These are phyloP conservation scores for Trogon melanurus DNA, from an alignment of 2,113 vertebrate genomes.

Conservation along the genomic window DNA sequence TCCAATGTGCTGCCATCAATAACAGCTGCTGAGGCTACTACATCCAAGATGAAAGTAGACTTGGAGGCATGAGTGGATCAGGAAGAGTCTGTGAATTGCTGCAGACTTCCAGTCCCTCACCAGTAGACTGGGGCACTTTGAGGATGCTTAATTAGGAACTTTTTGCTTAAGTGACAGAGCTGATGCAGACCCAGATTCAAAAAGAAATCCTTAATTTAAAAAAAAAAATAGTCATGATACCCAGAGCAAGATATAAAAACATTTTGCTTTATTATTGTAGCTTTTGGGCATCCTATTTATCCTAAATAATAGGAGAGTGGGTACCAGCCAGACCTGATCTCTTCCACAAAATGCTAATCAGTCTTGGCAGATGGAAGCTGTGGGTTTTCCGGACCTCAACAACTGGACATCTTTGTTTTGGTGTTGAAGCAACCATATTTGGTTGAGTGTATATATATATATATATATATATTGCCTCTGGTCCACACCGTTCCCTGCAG, in stretches of 20 bases:
- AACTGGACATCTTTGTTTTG: background rate
- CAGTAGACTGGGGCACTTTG: background rate
- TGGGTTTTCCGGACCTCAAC: background rate
- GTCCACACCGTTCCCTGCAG: background rate
- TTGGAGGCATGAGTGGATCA: background rate
- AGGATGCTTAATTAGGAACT: background rate
- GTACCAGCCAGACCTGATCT: background rate
- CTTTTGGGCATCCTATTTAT: background rate
- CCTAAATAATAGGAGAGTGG: accelerated
- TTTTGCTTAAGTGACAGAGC: background rate
- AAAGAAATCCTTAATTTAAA: background rate
- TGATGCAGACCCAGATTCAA: background rate
- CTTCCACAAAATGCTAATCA: background rate
- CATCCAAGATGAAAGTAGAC: background rate
- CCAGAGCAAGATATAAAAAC: background rate
- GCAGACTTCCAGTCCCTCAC: background rate
- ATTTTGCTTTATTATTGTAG: background rate
- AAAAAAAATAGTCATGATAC: background rate
- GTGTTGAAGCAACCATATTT: background rate
- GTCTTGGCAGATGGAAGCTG: background rate
- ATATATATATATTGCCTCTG: background rate
- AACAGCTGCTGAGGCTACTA: background rate
- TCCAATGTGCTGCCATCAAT: background rate
- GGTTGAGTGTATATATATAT: background rate
- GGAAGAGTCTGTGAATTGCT: background rate